Conservation (phyloP, 2,797 vertebrate genomes). For the Spinus olivaceus region DNA sequence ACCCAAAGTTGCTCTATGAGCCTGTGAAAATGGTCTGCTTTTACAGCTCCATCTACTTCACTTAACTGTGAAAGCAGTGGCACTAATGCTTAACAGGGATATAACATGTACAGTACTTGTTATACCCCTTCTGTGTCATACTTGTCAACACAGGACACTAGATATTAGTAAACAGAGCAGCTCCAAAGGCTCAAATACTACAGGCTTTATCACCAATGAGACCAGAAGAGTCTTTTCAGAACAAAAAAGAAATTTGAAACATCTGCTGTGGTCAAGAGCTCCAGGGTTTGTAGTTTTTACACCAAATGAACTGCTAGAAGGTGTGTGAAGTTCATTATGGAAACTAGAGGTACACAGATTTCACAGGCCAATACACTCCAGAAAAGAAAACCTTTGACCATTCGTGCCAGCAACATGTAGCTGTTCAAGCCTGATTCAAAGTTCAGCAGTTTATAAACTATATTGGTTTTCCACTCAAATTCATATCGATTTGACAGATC, state of each 20-base stretch:
- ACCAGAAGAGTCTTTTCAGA: not conserved
- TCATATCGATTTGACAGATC: not conserved
- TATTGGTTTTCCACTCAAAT: not conserved
- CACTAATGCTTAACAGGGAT: not conserved
- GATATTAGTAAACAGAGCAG: not conserved
- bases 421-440: not conserved
- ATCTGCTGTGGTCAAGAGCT: not conserved
- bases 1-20: not conserved
- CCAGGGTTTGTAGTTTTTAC: not conserved
- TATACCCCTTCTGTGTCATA: not conserved
- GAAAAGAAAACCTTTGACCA: not conserved
- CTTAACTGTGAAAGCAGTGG: not conserved
- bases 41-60: not conserved
- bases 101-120: rapidly evolving
- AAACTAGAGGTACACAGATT: not conserved
- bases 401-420: not conserved
- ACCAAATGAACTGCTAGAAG: not conserved
- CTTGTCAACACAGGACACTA: not conserved
- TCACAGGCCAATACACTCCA: not conserved
- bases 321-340: not conserved
- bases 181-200: not conserved
- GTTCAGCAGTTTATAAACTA: not conserved
- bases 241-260: not conserved
- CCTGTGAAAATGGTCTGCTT: not conserved
- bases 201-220: not conserved